These are phyloP conservation scores for Thomomys bottae DNA, from an alignment of 2,113 vertebrate genomes.

Conservation along the genomic window DNA sequence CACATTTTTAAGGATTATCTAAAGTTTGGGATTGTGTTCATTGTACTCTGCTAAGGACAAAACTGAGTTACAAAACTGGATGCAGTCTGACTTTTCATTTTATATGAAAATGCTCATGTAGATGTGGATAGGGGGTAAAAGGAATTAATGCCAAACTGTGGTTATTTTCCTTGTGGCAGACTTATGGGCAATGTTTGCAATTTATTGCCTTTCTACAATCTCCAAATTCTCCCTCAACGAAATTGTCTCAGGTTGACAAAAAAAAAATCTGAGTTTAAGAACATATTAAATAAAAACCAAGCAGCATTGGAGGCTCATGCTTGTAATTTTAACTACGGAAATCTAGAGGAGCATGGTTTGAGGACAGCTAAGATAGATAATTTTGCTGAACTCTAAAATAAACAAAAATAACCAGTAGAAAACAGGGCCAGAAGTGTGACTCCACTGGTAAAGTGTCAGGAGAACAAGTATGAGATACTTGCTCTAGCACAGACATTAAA, in stretches of 20 bases:
- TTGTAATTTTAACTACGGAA: too few species aligned
- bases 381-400: too few species aligned
- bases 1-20: not conserved
- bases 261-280: not conserved
- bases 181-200: conserved; percentile 8
- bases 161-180: not conserved
- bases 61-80: not conserved
- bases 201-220: conserved; percentile 13
- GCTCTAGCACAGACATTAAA: too few species aligned
- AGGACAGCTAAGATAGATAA: too few species aligned
- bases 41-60: not conserved
- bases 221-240: not conserved
- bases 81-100: not conserved
- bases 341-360: too few species aligned
- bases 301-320: too few species aligned
- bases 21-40: not conserved
- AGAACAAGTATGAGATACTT: too few species aligned
- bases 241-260: conserved; percentile 32
- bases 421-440: too few species aligned
- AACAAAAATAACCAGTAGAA: too few species aligned
- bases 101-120: not conserved
- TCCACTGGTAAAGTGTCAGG: too few species aligned
- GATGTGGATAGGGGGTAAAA: not conserved
- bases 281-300: too few species aligned
- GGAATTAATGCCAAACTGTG: not conserved